These are phyloP conservation scores for Phrynocephalus forsythii DNA, from an alignment of 2,797 vertebrate species.

Conservation along the genomic window DNA sequence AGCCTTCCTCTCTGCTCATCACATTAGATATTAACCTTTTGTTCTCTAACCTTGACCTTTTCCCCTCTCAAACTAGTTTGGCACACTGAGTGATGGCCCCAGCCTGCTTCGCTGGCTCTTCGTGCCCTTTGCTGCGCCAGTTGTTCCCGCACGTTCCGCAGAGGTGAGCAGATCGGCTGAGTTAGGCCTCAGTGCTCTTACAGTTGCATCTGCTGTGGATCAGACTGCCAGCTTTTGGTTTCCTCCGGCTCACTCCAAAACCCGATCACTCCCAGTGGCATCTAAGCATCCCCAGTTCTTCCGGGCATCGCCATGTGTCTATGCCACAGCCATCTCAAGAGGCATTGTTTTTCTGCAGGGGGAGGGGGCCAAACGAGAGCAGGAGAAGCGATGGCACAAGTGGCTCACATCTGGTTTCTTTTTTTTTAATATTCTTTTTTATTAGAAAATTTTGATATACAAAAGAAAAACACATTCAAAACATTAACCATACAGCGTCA, in stretches of 20 bases:
- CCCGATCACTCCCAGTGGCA: conserved; percentile 46
- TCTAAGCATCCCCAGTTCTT: conserved; percentile 61
- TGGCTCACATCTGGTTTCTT: background rate
- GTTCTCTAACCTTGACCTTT: conserved; percentile 56
- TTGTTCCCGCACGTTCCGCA: conserved; percentile 34
- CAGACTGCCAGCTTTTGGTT: conserved; percentile 51
- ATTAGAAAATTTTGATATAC: too few relatives aligned
- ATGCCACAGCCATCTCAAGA: conserved; percentile 56
- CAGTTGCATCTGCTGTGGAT: conserved; percentile 37
- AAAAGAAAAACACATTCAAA: too few relatives aligned
- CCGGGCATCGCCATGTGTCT: conserved; percentile 63
- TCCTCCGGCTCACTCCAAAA: conserved; percentile 42
- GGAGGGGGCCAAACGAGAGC: too few relatives aligned
- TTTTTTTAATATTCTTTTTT: too few relatives aligned
- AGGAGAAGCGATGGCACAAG: too few relatives aligned
- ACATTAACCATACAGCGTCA: too few relatives aligned
- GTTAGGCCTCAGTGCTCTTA: conserved; percentile 42
- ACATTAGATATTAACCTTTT: conserved; percentile 42
- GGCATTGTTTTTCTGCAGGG: conserved; percentile 42
- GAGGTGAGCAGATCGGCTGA: conserved; percentile 39
- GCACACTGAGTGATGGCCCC: conserved; percentile 47
- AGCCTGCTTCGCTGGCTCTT: conserved; percentile 52
- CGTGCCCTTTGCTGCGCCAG: conserved; percentile 53
- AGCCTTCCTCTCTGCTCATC: background rate
- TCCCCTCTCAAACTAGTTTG: conserved; percentile 45